phyloP scores from a whole-genome alignment of 1,140 invertebrate genomes.

The Oryctes rhinoceros region DNA sequence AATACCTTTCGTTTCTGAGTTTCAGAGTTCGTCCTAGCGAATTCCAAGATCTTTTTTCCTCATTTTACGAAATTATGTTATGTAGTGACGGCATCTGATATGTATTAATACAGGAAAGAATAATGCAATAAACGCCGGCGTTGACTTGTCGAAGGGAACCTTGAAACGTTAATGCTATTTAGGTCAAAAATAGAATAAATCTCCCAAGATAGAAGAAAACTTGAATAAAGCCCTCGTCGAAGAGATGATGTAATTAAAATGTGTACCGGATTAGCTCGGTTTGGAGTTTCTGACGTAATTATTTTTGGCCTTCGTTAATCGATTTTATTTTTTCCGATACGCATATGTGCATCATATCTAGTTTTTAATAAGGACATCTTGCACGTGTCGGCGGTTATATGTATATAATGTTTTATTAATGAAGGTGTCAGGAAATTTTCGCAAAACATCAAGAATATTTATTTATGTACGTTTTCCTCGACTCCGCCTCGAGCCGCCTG shows the following conservation, averaged over 20 bases:
- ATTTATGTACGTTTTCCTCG: too few relatives aligned
- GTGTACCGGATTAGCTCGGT: background rate
- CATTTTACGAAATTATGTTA: too few relatives aligned
- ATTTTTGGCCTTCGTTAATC: background rate
- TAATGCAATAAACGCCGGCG: background rate
- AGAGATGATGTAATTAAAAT: background rate
- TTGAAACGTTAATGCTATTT: constrained; percentile 14
- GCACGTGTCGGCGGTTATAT: too few relatives aligned
- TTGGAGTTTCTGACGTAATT: background rate
- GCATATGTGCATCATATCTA: too few relatives aligned
- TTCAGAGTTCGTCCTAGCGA: too few relatives aligned
- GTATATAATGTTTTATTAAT: too few relatives aligned
- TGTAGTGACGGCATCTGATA: background rate
- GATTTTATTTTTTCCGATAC: background rate
- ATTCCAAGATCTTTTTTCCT: too few relatives aligned
- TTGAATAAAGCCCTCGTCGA: background rate
- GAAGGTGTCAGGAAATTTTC: too few relatives aligned
- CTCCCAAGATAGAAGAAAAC: background rate
- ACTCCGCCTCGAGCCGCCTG: too few relatives aligned
- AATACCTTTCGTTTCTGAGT: too few relatives aligned
- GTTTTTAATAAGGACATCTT: too few relatives aligned
- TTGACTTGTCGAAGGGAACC: background rate
- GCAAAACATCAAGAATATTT: too few relatives aligned
- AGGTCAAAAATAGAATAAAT: constrained; percentile 12
- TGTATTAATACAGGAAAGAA: background rate